Evolutionary conservation across 2,888 invertebrate genomes (phyloP).

Genomic region (Pyrocoelia pectoralis): DNA sequence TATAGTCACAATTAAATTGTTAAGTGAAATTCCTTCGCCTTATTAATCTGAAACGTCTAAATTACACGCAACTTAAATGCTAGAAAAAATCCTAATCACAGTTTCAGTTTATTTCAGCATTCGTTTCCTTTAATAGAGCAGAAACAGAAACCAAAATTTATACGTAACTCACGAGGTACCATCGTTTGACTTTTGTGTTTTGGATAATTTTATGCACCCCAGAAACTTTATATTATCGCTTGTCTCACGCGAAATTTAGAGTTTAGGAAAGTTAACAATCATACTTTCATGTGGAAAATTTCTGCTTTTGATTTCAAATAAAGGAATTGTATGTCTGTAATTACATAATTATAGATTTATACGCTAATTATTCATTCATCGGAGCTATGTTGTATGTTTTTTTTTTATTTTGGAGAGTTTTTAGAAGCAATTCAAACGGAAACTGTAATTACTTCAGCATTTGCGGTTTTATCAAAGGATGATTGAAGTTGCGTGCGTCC

Average conservation of each 20-base stretch:
- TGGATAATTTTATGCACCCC: neutral
- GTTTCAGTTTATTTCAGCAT: neutral
- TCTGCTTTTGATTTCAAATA: too few relatives aligned
- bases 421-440: too few relatives aligned
- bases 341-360: too few relatives aligned
- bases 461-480: too few relatives aligned
- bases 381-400: too few relatives aligned
- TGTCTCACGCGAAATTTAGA: neutral
- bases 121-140: neutral
- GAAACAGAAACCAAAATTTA: neutral
- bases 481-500: too few relatives aligned
- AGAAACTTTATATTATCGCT: neutral
- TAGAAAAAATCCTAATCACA: neutral
- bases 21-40: neutral
- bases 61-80: neutral
- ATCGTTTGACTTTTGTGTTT: conserved; percentile 1
- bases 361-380: too few relatives aligned
- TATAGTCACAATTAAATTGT: neutral
- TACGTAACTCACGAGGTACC: neutral
- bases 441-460: too few relatives aligned
- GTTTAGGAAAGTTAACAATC: neutral
- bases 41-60: neutral
- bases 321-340: too few relatives aligned
- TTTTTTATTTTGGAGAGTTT: too few relatives aligned
- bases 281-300: neutral